Conservation (phyloP, 2,888 invertebrate genomes). For the Synergus umbraculus region DNA sequence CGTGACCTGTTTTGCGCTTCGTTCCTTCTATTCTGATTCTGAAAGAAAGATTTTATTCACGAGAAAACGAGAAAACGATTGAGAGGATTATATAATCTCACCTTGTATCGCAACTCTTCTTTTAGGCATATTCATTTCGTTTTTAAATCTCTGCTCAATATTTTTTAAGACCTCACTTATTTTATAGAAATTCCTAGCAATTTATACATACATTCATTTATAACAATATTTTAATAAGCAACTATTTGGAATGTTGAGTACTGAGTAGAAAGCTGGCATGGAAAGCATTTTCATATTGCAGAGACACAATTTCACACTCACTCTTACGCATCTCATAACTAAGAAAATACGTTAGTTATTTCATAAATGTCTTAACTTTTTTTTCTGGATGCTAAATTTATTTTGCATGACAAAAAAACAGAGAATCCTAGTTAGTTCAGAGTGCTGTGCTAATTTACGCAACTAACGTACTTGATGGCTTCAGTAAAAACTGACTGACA, state of each 20-base stretch:
- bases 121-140: constrained; percentile 5
- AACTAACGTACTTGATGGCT: constrained; percentile 22
- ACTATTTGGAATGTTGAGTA: constrained; percentile 4
- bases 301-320: constrained; percentile 13
- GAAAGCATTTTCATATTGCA: neutral
- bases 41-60: constrained; percentile 22
- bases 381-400: neutral
- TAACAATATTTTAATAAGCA: no score
- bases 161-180: neutral
- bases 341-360: constrained; percentile 12
- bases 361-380: neutral
- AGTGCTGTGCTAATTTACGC: constrained; percentile 28
- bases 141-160: neutral
- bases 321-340: neutral
- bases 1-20: constrained; percentile 41
- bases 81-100: constrained; percentile 11
- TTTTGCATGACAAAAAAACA: neutral
- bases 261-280: constrained; percentile 4
- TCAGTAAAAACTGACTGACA: constrained; percentile 27
- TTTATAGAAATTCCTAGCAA: neutral
- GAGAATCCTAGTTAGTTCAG: neutral
- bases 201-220: no score
- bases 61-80: constrained; percentile 13
- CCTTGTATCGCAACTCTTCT: constrained; percentile 14
- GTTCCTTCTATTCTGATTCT: constrained; percentile 15